Evolutionary conservation across 2,888 invertebrate species (phyloP).

Genomic region (Chironomus riparius): DNA sequence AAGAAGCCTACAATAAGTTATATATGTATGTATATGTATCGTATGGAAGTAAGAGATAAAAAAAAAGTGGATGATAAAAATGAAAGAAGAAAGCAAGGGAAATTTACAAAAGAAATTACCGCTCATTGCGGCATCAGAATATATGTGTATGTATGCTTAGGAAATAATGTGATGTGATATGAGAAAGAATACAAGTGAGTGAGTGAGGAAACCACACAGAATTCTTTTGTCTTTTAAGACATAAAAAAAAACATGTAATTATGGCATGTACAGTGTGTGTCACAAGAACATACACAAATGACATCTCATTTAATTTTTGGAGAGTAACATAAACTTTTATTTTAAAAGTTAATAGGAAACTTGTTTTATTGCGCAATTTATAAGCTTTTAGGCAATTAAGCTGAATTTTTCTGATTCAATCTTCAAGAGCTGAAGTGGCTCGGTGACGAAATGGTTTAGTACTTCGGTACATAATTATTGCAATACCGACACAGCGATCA

Average conservation of each 20-base stretch:
- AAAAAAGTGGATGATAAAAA: neutral
- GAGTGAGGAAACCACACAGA: neutral
- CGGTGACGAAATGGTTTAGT: too few relatives aligned
- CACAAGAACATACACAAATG: neutral
- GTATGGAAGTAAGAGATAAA: neutral
- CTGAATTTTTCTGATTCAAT: too few relatives aligned
- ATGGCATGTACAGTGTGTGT: neutral
- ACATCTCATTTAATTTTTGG: too few relatives aligned
- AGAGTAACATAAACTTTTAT: too few relatives aligned
- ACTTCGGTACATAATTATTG: too few relatives aligned
- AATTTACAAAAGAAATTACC: slow-evolving; percentile 5
- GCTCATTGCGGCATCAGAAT: neutral
- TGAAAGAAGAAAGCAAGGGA: neutral
- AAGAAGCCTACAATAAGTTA: neutral
- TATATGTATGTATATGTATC: neutral
- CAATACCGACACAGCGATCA: too few relatives aligned
- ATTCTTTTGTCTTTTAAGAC: neutral
- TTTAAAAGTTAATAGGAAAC: too few relatives aligned
- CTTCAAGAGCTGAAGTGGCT: too few relatives aligned
- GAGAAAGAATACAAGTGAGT: neutral
- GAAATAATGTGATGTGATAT: neutral
- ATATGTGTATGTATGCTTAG: neutral
- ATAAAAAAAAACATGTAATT: neutral
- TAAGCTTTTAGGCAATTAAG: too few relatives aligned
- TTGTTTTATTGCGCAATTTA: too few relatives aligned